Conservation (phyloP, 2,797 vertebrate species). For the Crocidura indochinensis region DNA sequence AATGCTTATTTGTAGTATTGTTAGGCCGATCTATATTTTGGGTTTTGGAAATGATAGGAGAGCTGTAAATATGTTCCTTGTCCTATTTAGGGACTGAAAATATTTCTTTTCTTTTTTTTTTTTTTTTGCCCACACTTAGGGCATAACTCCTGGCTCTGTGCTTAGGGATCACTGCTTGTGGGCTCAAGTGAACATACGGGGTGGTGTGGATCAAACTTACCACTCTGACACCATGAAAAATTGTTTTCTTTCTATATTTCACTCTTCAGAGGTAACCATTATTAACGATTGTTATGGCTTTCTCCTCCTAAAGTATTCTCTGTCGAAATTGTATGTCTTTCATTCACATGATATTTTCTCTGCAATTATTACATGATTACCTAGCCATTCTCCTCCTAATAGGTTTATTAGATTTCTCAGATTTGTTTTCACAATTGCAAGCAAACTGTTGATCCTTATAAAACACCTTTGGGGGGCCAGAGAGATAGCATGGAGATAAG, state of each 20-base stretch:
- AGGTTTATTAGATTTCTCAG: background rate
- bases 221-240: no score
- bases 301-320: background rate
- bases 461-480: background rate
- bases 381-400: background rate
- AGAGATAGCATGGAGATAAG: no score
- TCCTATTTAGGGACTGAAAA: no score
- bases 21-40: background rate
- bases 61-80: background rate
- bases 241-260: no score
- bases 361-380: background rate
- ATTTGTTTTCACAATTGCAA: background rate
- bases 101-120: no score
- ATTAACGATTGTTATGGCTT: background rate
- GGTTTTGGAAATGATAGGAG: background rate
- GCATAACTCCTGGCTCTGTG: no score
- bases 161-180: no score
- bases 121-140: no score
- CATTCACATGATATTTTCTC: slow-evolving; percentile 16
- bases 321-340: background rate
- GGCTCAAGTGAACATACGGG: no score
- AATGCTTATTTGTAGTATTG: background rate
- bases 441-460: background rate
- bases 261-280: no score
- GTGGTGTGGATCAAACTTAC: no score